These are phyloP conservation scores for Dinoponera quadriceps DNA, from an alignment of 1,140 invertebrate genomes.

Conservation along the genomic window DNA sequence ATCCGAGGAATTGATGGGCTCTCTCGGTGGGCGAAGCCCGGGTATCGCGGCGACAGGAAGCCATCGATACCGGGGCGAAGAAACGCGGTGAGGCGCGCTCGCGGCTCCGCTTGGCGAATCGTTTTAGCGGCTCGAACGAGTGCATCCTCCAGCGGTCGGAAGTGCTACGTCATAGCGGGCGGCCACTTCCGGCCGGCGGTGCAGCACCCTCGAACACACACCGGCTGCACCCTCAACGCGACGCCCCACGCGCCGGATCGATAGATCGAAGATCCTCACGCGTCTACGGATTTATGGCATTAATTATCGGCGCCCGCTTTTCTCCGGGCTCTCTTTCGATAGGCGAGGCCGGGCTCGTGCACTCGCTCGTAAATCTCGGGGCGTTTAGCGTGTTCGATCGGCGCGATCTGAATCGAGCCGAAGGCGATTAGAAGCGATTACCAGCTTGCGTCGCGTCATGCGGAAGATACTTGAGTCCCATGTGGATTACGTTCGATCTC, in stretches of 20 bases:
- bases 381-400: conserved; percentile 14
- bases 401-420: not conserved
- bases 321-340: conserved; percentile 14
- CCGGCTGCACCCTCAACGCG: conserved; percentile 21
- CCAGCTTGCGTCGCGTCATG: not conserved
- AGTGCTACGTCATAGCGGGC: conserved; percentile 78
- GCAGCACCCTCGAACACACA: not conserved
- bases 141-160: conserved; percentile 72
- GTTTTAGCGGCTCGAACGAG: conserved; percentile 29
- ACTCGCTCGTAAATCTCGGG: conserved; percentile 41
- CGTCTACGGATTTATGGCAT: conserved; percentile 73
- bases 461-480: too few relatives aligned
- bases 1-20: conserved; percentile 46
- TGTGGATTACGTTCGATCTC: too few relatives aligned
- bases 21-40: not conserved
- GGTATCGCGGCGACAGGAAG: conserved; percentile 18
- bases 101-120: conserved; percentile 12
- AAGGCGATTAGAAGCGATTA: conserved; percentile 6
- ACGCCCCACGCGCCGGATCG: conserved; percentile 61
- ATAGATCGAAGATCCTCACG: conserved; percentile 73
- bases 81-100: conserved; percentile 21
- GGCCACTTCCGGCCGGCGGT: conserved; percentile 73
- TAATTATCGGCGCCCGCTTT: conserved; percentile 69
- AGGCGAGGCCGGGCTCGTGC: conserved; percentile 28
- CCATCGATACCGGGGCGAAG: conserved; percentile 40